Base-by-base conservation (phyloP, 2,113 vertebrate species). In the Saimiri boliviensis region DNA sequence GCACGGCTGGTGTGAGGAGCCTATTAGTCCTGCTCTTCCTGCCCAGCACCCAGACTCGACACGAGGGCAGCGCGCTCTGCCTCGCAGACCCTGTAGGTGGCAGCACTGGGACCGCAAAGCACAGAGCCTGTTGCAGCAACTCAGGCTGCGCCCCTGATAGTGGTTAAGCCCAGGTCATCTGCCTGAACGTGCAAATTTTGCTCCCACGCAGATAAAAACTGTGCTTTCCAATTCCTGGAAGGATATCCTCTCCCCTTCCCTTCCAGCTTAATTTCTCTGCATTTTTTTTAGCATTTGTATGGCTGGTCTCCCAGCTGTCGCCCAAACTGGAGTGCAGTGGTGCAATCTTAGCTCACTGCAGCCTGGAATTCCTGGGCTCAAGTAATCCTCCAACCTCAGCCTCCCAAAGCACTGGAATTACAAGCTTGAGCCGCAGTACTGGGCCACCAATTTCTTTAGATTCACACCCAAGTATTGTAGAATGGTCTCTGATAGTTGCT, bases 21-120 rank as follows among this genome's bases (percentile, higher is more conserved):
- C 35, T 11, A 0, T 63, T 30, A 30, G 12, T 32, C 12, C 60
- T 32, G 60, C 60, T 30, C 60, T 13, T 63, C 3, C 3, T 7
- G 23, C 17, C 45, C 52, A 6, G 77, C 19, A 3, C 9, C 68
- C 19, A 4, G 80, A 16, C 1, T 2, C 56, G n/a, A n/a, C n/a
- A n/a, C n/a, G 19, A 42, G 20, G 40, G 25, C 9, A 4, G 83
- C 8, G 42, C n/a, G 60, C 54, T 58, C 45, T 87, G 90, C 6
- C 40, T 19, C 0, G 1, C 19, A 25, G n/a, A 5, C 21, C 97
- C 98, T 94, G 98, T 96, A 99, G 98, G 97, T 74, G 98, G 98
- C 98, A 96, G 91, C 89, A 95, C 68, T 1, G 98, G 93, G 97
- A 91, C 96, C 10, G 17, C 5, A 0, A 4, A 6, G 1, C 17